Evolutionary conservation across 2,113 vertebrate species (phyloP), one percentile per base, ranked within the genome.

Genomic region (Trinectes maculatus): DNA sequence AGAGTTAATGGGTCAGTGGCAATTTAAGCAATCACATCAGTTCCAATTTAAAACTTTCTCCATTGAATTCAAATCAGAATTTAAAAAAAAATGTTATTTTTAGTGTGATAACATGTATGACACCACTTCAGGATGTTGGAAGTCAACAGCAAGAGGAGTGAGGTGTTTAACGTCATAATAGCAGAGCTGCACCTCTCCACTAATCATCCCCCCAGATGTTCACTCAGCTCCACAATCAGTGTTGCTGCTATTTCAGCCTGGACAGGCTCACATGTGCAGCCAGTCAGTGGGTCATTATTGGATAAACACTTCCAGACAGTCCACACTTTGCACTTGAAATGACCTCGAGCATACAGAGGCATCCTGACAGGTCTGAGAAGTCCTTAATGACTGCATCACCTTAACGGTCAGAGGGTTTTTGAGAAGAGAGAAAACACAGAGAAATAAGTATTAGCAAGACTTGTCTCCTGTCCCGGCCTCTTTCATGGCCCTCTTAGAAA

Each of bases 221-320:
- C 64, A 28, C 62, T 40, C 68, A 36, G 21, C 65, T 48, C 5
- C 42, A 68, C 56, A 56, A 44, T 69, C 51, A 57, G 72, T 57
- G 37, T 18, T 37, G 70, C 48, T 25, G 54, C 65, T 25, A 22
- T 61, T 82, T 70, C 70, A 68, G 75, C 71, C 83, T 81, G 77
- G 47, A 79, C 66, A 77, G 21, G 56, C 71, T 84, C 74, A 79
- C 71, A 73, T 84, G 76, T 71, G 70, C 58, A 63, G 60, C 22
- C 62, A 60, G 78, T 77, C 75, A 62, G 62, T 37, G 33, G 75
- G 69, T 84, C 82, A 68, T 70, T 60, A 73, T 67, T 57, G 60
- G 63, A 82, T 83, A 85, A 84, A 85, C 71, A 83, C 80, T 88
- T 71, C 79, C 83, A 88, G 81, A 71, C 63, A 54, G 57, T 48